A percentile compares a stretch with the other conserved stretches of the same genome.
Evolutionary conservation across 2,113 vertebrate species (phyloP).

Genomic region (Anhinga rufa): DNA sequence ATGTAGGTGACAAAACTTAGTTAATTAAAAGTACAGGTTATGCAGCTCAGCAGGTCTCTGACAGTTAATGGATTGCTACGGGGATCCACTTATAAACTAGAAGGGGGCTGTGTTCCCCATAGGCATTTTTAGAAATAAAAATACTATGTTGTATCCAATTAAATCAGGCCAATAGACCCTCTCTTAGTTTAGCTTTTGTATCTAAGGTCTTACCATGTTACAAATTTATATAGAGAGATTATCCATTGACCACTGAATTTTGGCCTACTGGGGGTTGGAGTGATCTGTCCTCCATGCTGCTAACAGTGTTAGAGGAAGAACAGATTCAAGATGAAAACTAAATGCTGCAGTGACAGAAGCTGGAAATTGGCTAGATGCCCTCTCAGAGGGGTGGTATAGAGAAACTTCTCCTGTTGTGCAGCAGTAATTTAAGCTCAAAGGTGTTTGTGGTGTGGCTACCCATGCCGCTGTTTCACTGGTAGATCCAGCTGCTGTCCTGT

Average conservation of each 20-base stretch:
- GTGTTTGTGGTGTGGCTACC: neutral
- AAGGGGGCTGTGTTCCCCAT: neutral
- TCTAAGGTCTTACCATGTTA: neutral
- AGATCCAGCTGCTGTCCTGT: neutral
- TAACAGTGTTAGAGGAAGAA: neutral
- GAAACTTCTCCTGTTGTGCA: fast-evolving
- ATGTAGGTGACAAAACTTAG: neutral
- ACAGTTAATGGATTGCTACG: neutral
- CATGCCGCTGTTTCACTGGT: neutral
- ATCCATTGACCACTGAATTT: neutral
- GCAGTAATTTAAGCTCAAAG: neutral
- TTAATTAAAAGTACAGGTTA: neutral
- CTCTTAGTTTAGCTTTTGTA: neutral
- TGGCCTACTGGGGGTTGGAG: neutral
- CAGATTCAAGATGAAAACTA: neutral
- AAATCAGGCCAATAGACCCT: neutral
- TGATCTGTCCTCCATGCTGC: neutral
- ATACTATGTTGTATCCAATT: neutral
- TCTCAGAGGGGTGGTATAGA: neutral
- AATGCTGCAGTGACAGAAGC: neutral
- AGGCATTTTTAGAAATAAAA: neutral
- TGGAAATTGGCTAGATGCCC: neutral
- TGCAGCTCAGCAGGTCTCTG: neutral
- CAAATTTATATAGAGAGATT: neutral
- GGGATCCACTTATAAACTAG: neutral